Evolutionary conservation across 2,113 vertebrate genomes (phyloP).

Genomic region (Turdus rufiventris): DNA sequence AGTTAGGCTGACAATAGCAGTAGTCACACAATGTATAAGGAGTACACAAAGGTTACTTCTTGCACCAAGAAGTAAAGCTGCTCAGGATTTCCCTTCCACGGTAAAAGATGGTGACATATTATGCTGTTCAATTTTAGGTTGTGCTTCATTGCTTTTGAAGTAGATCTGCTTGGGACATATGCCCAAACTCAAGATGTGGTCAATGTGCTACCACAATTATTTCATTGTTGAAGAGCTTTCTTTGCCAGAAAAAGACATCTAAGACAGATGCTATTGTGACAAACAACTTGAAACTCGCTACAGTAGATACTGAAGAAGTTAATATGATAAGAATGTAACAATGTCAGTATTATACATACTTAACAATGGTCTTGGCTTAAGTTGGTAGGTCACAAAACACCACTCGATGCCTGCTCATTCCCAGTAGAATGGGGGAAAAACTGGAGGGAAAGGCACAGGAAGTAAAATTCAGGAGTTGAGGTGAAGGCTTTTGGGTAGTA

Average conservation of each 20-base stretch:
- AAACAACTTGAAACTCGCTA: conserved; percentile 7
- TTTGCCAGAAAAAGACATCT: not conserved
- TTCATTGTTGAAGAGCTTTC: not conserved
- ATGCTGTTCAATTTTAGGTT: not conserved
- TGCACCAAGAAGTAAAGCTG: not conserved
- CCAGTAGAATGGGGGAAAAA: not conserved
- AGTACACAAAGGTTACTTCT: not conserved
- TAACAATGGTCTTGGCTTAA: not conserved
- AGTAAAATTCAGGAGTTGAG: not conserved
- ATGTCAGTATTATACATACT: not conserved
- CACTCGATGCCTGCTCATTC: not conserved
- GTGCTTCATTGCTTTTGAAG: conserved; percentile 17
- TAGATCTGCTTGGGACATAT: conserved; percentile 1
- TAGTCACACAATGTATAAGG: not conserved
- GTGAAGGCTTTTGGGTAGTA: not conserved
- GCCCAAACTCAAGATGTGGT: conserved; percentile 44
- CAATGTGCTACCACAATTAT: not conserved
- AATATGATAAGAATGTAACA: not conserved
- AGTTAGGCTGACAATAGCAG: not conserved
- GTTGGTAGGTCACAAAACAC: not conserved
- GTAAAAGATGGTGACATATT: not conserved
- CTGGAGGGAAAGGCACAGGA: not conserved
- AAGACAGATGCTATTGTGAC: conserved; percentile 7
- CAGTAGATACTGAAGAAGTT: not conserved
- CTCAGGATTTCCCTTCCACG: not conserved